A percentile compares a stretch with the other conserved stretches of the same genome.
Evolutionary conservation across 2,888 invertebrate genomes (phyloP).

Genomic region (Creontiades dilutus): DNA sequence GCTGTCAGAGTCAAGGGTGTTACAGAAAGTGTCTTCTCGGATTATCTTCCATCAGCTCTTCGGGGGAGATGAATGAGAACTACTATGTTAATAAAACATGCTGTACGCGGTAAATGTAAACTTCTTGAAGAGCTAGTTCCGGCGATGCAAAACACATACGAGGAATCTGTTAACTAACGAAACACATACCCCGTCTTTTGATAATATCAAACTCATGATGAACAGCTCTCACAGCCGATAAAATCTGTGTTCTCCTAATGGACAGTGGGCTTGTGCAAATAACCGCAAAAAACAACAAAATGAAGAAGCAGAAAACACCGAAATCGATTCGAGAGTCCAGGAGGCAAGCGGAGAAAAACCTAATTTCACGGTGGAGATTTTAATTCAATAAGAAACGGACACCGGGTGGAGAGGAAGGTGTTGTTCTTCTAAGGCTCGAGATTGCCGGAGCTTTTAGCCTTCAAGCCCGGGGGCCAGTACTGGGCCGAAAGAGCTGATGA

Average conservation of each 20-base stretch:
- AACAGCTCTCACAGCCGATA: neutral
- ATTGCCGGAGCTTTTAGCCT: neutral
- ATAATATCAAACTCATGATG: no score
- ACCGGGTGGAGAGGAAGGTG: neutral
- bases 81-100: no score
- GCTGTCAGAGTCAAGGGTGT: no score
- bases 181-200: no score
- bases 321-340: neutral
- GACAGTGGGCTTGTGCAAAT: neutral
- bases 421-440: neutral
- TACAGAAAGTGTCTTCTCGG: no score
- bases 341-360: neutral
- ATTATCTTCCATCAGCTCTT: no score
- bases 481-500: conserved; percentile 16
- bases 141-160: no score
- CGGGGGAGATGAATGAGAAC: no score
- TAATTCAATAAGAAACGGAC: conserved; percentile 62
- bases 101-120: no score
- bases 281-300: conserved; percentile 10
- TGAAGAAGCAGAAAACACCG: neutral
- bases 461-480: conserved; percentile 53
- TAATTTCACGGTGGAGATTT: conserved; percentile 45
- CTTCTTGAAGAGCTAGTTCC: no score
- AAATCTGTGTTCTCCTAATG: neutral
- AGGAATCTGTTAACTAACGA: no score